Conservation (phyloP, 2,113 vertebrate genomes). For the Oceanites oceanicus region DNA sequence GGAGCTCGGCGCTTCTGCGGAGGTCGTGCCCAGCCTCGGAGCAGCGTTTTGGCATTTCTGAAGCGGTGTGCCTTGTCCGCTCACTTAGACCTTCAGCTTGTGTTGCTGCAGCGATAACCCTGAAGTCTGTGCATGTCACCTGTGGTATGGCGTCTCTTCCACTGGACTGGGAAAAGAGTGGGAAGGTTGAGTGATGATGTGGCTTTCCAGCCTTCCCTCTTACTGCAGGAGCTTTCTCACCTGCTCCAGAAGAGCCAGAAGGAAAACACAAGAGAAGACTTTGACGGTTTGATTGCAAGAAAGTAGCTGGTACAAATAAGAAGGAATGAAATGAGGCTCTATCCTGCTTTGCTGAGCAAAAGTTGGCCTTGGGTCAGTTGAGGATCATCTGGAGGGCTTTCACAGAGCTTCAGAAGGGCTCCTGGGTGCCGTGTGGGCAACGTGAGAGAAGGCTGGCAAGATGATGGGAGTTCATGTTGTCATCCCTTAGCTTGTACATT, state of each 20-base stretch:
- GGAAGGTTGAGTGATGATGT: background rate
- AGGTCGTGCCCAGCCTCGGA: background rate
- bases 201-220: background rate
- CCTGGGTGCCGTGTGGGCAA: background rate
- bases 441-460: background rate
- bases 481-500: background rate
- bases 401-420: background rate
- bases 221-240: background rate
- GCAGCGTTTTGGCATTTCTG: background rate
- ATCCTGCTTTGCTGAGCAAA: background rate
- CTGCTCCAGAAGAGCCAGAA: background rate
- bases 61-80: rapidly evolving
- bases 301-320: background rate
- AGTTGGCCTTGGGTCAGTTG: background rate
- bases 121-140: background rate
- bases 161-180: background rate
- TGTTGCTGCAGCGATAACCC: background rate
- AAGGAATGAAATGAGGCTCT: background rate
- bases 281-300: background rate
- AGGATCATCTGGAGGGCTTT: background rate
- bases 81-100: background rate
- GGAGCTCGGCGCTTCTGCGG: background rate
- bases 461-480: background rate
- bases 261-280: background rate
- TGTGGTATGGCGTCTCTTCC: background rate